Evolutionary conservation across 2,888 invertebrate genomes (phyloP).

Genomic region (Temnothorax rugatulus): DNA sequence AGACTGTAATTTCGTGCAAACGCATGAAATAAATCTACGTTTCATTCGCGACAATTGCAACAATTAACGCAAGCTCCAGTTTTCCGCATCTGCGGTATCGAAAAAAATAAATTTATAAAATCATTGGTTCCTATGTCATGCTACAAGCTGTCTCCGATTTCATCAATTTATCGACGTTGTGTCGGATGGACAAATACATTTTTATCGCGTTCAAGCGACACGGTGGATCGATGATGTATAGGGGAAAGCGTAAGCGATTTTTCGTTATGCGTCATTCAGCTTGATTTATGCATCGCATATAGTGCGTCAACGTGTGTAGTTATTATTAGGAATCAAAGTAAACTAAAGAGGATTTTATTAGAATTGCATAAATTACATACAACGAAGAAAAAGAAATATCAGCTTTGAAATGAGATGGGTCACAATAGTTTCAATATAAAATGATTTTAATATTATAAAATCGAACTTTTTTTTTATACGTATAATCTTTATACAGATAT

Average conservation of each 20-base stretch:
- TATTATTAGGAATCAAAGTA: constrained; percentile 9
- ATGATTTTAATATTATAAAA: no score
- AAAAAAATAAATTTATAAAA: constrained; percentile 26
- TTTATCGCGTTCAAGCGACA: constrained; percentile 1
- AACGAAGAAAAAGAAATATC: neutral
- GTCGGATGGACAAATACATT: constrained; percentile 11
- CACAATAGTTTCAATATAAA: no score
- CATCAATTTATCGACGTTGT: constrained; percentile 27
- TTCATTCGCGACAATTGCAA: neutral
- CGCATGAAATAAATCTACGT: neutral
- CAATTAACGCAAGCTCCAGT: constrained; percentile 1
- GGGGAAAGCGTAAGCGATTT: constrained; percentile 28
- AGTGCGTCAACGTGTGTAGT: neutral
- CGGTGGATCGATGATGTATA: neutral
- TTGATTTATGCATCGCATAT: constrained; percentile 38
- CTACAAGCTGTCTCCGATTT: constrained; percentile 1
- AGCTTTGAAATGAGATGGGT: neutral
- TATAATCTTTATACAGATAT: neutral
- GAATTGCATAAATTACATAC: neutral
- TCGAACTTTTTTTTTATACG: no score
- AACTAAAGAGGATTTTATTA: neutral
- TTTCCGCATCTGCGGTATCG: neutral
- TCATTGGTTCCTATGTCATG: neutral
- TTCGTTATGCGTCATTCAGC: constrained; percentile 18
- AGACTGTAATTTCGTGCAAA: neutral